phyloP scores from a whole-genome alignment of 2,113 vertebrate species.

The Conger conger region DNA sequence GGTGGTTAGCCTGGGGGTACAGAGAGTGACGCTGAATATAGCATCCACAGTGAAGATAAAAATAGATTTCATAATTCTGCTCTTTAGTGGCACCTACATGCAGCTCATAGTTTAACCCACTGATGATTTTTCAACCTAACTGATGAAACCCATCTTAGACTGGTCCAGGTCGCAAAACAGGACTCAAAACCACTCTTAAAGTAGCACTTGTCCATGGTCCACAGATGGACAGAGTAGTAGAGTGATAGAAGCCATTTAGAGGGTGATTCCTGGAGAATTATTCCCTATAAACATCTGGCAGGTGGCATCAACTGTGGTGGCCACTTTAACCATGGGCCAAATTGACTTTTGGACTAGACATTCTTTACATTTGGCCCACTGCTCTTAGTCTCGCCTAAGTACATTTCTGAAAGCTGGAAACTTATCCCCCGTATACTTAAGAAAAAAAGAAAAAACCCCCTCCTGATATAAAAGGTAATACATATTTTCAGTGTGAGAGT shows the following conservation, averaged over 20 bases:
- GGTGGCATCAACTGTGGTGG: background rate
- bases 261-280: background rate
- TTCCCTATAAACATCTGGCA: background rate
- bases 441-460: constrained; percentile 15
- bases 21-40: constrained; percentile 43
- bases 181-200: background rate
- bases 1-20: constrained; percentile 39
- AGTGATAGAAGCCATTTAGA: background rate
- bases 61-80: background rate
- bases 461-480: constrained; percentile 23
- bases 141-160: background rate
- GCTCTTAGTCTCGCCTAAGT: background rate
- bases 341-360: background rate
- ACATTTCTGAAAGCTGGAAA: background rate
- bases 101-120: background rate
- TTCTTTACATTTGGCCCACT: background rate
- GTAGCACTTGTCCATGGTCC: background rate
- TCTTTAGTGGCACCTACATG: background rate
- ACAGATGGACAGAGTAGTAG: background rate
- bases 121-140: background rate
- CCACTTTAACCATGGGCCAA: background rate
- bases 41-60: constrained; percentile 43
- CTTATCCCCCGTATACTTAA: background rate
- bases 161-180: background rate
- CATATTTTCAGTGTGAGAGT: constrained; percentile 23